phyloP scores from a whole-genome alignment of 2,888 invertebrate species.

The Lepidochitona cinerea region DNA sequence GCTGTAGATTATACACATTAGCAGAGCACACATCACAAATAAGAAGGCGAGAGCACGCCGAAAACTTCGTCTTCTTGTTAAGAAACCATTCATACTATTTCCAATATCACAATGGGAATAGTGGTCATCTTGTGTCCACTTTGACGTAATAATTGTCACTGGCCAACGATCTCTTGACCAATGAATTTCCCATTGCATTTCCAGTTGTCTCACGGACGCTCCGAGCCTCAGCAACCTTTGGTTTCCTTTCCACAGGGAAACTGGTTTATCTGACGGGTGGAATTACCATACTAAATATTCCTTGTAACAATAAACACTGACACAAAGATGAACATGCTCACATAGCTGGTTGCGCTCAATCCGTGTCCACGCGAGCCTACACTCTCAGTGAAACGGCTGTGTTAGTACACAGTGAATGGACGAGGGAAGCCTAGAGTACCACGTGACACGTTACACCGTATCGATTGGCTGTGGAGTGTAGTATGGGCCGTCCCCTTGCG shows the following conservation, averaged over 20 bases:
- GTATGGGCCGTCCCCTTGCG: not conserved
- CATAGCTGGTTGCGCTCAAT: no score
- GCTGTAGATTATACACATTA: not conserved
- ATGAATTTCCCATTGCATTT: not conserved
- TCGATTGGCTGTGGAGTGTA: not conserved
- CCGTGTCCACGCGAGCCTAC: no score
- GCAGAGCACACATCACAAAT: not conserved
- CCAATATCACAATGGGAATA: not conserved
- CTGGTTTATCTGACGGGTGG: no score
- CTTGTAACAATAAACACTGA: not conserved
- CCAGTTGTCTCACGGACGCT: not conserved
- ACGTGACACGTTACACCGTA: not conserved
- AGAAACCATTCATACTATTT: constrained; percentile 1
- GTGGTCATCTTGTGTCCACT: not conserved
- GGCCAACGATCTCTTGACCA: not conserved
- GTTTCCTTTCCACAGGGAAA: no score
- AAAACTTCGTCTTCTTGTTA: not conserved
- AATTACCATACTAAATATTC: no score
- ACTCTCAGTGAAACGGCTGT: no score
- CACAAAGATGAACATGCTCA: not conserved
- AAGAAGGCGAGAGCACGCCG: not conserved
- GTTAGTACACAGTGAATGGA: not conserved
- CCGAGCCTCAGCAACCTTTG: no score
- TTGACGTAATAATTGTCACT: not conserved
- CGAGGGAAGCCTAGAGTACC: not conserved